phyloP scores from a whole-genome alignment of 2,888 invertebrate species.

The Pandemis heparana region DNA sequence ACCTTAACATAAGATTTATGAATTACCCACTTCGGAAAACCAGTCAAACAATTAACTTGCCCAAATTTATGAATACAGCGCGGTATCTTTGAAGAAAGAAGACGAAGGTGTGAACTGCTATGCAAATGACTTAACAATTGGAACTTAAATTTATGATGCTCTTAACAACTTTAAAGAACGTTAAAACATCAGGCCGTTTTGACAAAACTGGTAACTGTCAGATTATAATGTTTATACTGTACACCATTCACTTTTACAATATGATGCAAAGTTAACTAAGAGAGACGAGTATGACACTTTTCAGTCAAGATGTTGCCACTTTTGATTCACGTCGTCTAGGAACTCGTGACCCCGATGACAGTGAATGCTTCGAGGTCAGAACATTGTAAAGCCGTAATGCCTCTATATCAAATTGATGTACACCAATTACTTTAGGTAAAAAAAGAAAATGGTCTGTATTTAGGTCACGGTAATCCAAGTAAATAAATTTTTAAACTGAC shows the following conservation, averaged over 20 bases:
- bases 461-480: not conserved
- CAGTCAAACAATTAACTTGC: not conserved
- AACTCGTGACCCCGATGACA: constrained; percentile 14
- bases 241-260: not conserved
- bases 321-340: not conserved
- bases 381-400: constrained; percentile 10
- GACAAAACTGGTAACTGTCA: not conserved
- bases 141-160: not conserved
- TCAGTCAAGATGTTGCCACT: not conserved
- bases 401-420: constrained; percentile 9
- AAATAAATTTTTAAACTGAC: not conserved
- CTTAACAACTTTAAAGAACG: constrained; percentile 2
- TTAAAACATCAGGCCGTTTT: not conserved
- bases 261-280: not conserved
- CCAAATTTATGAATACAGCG: constrained; percentile 1
- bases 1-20: not conserved
- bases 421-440: not conserved
- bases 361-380: constrained; percentile 16
- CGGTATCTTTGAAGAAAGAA: constrained; percentile 7
- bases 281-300: not conserved
- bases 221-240: not conserved
- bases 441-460: not conserved
- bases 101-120: not conserved
- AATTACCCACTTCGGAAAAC: not conserved
- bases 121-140: constrained; percentile 18